Percentiles rank a stretch among this genome's conserved stretches.
These are phyloP conservation scores for Protobothrops mucrosquamatus DNA, from an alignment of 2,113 vertebrate species.

Conservation along the genomic window DNA sequence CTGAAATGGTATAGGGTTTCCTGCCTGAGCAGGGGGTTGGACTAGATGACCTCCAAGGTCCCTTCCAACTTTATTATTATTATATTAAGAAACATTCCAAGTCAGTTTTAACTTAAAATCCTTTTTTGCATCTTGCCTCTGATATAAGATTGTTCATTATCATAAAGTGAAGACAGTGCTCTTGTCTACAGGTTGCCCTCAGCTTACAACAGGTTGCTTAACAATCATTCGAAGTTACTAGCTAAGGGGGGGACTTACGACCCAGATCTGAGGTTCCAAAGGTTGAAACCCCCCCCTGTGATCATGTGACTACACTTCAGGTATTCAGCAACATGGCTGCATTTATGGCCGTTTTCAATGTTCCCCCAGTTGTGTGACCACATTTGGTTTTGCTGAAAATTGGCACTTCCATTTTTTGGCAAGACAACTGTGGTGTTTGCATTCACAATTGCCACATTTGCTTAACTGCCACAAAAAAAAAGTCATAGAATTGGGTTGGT, in stretches of 20 bases:
- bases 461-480: neutral
- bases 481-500: neutral
- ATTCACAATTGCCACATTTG: neutral
- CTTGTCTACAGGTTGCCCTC: neutral
- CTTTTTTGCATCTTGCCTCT: neutral
- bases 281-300: neutral
- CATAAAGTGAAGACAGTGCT: neutral
- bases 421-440: neutral
- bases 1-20: too few species aligned
- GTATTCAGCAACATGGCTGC: neutral
- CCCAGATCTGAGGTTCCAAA: neutral
- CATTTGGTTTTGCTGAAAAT: neutral
- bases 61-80: too few species aligned
- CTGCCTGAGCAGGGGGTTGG: too few species aligned
- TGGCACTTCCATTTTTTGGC: neutral
- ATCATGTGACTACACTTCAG: neutral
- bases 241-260: neutral
- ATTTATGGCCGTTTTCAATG: neutral
- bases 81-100: neutral
- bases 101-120: neutral
- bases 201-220: neutral
- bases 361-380: neutral
- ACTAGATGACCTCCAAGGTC: too few species aligned
- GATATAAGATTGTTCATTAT: neutral
- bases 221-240: neutral